phyloP scores from a whole-genome alignment of 2,113 vertebrate species.

The Gopherus flavomarginatus region DNA sequence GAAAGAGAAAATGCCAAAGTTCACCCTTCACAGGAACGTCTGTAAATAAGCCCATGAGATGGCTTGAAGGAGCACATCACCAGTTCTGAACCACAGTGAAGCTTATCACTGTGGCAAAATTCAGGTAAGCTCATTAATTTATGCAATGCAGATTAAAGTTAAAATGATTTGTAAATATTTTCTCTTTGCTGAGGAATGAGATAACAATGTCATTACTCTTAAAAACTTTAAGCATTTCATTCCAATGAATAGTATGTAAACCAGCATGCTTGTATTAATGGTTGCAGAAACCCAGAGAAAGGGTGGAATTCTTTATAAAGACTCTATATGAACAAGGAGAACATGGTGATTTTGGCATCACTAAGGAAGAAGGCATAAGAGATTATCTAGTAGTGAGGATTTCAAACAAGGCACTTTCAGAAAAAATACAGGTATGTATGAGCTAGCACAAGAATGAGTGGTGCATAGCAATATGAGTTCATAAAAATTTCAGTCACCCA shows the following conservation, averaged over 20 bases:
- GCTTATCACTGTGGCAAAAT: not conserved
- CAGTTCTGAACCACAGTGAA: not conserved
- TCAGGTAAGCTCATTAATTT: not conserved
- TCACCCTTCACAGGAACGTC: not conserved
- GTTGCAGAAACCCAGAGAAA: not conserved
- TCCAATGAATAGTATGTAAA: not conserved
- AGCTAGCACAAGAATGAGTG: not conserved
- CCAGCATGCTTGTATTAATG: not conserved
- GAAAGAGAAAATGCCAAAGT: not conserved
- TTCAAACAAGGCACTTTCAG: not conserved
- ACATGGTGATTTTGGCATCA: not conserved
- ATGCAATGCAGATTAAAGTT: not conserved
- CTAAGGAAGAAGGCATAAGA: not conserved
- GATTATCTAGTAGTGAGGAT: not conserved
- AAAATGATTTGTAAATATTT: slow-evolving; percentile 24
- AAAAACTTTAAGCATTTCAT: slow-evolving; percentile 20
- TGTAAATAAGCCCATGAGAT: accelerated
- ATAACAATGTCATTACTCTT: not conserved
- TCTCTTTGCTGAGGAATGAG: not conserved
- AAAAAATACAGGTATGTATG: not conserved
- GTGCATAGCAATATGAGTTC: not conserved
- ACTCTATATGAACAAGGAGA: not conserved
- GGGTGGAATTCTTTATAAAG: not conserved
- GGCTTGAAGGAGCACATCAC: not conserved
- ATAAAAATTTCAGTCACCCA: not conserved